Conservation (phyloP, 1,140 invertebrate species). For the Cyclargus thomasi region DNA sequence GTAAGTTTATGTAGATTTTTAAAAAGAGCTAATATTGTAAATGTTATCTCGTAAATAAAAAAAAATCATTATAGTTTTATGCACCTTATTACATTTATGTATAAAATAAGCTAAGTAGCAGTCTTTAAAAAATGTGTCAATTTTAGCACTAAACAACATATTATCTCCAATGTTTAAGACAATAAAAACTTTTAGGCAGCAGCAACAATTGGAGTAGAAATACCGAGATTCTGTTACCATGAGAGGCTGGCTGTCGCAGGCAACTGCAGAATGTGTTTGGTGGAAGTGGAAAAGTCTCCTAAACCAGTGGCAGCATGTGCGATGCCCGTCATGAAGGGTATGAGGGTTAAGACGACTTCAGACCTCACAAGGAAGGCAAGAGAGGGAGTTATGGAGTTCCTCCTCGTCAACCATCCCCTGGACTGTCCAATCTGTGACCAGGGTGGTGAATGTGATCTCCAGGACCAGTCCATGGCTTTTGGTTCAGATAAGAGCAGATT, state of each 20-base stretch:
- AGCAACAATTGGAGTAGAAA: constrained; percentile 96
- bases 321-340: constrained; percentile 99
- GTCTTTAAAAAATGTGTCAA: no score
- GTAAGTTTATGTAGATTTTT: constrained; percentile 68
- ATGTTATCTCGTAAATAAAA: no score
- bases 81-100: no score
- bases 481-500: constrained; percentile 97
- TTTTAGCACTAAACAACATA: no score
- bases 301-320: constrained; percentile 99
- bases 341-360: constrained; percentile 97
- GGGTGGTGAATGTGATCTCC: constrained; percentile 99
- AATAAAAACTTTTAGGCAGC: constrained; percentile 82
- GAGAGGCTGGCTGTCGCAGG: constrained; percentile 98
- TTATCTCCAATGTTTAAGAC: no score
- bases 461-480: constrained; percentile 99
- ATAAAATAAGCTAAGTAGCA: no score
- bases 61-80: no score
- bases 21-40: no score
- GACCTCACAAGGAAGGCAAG: constrained; percentile 92
- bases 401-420: constrained; percentile 98
- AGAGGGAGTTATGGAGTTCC: constrained; percentile 99
- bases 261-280: constrained; percentile 99
- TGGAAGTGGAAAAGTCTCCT: constrained; percentile 96
- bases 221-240: constrained; percentile 99
- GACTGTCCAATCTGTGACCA: constrained; percentile 99